Conservation (phyloP, 2,888 invertebrate genomes). For the Drosophila neotestacea region DNA sequence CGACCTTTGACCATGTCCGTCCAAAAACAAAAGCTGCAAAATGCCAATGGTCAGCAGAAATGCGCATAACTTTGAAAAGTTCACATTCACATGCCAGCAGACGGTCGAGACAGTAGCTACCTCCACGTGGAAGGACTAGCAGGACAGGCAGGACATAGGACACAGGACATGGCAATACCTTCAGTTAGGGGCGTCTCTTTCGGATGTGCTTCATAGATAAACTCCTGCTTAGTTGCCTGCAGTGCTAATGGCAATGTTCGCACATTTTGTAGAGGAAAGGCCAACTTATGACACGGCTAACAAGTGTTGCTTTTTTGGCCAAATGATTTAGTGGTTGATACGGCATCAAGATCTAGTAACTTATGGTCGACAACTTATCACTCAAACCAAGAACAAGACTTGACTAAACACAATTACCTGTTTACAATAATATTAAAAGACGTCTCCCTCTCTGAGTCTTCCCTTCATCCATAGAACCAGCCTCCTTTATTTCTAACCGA, state of each 20-base stretch:
- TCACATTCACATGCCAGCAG: conserved; percentile 63
- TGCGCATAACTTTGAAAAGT: conserved; percentile 77
- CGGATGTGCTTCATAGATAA: conserved; percentile 53
- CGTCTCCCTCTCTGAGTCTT: neutral
- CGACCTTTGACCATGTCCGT: conserved; percentile 69
- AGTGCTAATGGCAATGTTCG: conserved; percentile 74
- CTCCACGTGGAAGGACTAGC: conserved; percentile 20
- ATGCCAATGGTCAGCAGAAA: conserved; percentile 82
- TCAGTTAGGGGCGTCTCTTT: conserved; percentile 16
- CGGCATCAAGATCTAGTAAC: conserved; percentile 32
- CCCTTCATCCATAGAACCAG: neutral
- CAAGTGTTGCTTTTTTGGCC: conserved; percentile 47
- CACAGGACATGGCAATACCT: conserved; percentile 38
- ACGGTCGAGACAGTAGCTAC: conserved; percentile 58
- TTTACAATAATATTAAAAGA: conserved; percentile 70
- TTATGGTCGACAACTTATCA: conserved; percentile 37
- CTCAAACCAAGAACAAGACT: neutral
- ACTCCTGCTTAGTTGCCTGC: conserved; percentile 44
- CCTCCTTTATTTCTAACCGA: neutral
- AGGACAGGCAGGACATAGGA: conserved; percentile 14
- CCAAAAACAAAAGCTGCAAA: conserved; percentile 78
- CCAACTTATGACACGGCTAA: conserved; percentile 53
- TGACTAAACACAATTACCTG: conserved; percentile 71
- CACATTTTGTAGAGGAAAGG: conserved; percentile 54
- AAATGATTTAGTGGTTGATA: conserved; percentile 53